These are phyloP conservation scores for Lycaon pictus DNA, from an alignment of 2,113 vertebrate genomes.

Conservation along the genomic window DNA sequence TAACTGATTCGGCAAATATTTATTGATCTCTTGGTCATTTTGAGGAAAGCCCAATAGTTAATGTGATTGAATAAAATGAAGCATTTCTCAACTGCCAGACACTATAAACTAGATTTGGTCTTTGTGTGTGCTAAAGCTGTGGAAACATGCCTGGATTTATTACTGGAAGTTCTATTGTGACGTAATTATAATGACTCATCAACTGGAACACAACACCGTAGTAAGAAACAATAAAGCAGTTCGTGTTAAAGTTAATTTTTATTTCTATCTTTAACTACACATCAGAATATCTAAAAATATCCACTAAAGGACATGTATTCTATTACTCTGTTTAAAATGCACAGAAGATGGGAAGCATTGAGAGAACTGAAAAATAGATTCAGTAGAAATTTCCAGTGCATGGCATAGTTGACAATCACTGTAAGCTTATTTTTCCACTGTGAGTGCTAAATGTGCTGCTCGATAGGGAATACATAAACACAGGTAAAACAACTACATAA, in stretches of 20 bases:
- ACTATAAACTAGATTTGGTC: not conserved
- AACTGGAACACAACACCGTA: not conserved
- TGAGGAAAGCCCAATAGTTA: not conserved
- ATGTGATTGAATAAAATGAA: not conserved
- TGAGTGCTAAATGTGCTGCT: not conserved
- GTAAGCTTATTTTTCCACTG: not conserved
- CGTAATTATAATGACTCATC: not conserved
- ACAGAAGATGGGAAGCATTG: not conserved
- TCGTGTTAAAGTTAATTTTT: not conserved
- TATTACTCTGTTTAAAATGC: not conserved
- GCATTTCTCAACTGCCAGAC: not conserved
- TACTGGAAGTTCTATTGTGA: slow-evolving; percentile 27
- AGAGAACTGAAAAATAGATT: not conserved
- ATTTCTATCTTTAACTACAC: slow-evolving; percentile 23
- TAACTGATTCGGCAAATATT: not conserved
- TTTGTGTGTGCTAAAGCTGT: not conserved
- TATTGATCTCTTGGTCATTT: not conserved
- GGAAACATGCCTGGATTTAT: not conserved
- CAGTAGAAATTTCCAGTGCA: not conserved
- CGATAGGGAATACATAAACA: not conserved
- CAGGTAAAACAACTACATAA: not conserved
- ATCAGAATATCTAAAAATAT: not conserved
- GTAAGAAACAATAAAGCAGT: not conserved
- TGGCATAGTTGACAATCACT: not conserved
- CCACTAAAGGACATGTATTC: not conserved